A percentile compares a stretch with the other conserved stretches of the same genome.
Conservation (phyloP, 2,113 vertebrate species). For the Anguilla rostrata region DNA sequence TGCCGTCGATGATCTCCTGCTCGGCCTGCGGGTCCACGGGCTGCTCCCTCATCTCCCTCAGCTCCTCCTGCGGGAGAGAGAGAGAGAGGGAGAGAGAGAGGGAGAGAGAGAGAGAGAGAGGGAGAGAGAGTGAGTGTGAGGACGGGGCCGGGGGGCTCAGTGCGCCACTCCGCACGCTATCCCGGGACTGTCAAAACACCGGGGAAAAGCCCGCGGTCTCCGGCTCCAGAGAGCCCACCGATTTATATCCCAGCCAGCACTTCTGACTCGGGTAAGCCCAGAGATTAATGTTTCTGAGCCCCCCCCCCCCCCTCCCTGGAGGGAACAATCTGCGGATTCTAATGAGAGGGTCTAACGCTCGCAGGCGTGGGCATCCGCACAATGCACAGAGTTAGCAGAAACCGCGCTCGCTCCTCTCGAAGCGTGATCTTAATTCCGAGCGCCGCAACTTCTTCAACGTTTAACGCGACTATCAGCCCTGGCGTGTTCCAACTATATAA, state of each 20-base stretch:
- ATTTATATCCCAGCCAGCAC: not conserved
- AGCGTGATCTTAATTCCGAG: not conserved
- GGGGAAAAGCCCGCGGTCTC: not conserved
- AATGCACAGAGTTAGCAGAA: not conserved
- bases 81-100: constrained; percentile 10
- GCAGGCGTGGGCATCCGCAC: not conserved
- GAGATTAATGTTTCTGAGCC: constrained; percentile 18
- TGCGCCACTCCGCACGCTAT: too few relatives aligned
- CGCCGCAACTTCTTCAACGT: not conserved
- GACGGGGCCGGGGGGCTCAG: constrained; percentile 10
- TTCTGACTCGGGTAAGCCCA: not conserved
- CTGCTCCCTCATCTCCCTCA: constrained; percentile 87
- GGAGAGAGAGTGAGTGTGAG: too few relatives aligned
- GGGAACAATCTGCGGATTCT: not conserved
- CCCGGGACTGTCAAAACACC: not conserved
- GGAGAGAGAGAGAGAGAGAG: too few relatives aligned
- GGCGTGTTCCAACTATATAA: not conserved
- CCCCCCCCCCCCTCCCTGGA: not conserved
- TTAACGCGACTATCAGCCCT: not conserved
- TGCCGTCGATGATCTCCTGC: constrained; percentile 94
- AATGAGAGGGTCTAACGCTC: not conserved
- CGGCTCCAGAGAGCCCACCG: not conserved
- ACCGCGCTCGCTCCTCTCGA: not conserved
- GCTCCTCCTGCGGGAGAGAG: constrained; percentile 77
- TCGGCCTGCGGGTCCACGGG: constrained; percentile 89